These are phyloP conservation scores for Spodoptera litura DNA, from an alignment of 1,140 invertebrate genomes.

Conservation along the genomic window DNA sequence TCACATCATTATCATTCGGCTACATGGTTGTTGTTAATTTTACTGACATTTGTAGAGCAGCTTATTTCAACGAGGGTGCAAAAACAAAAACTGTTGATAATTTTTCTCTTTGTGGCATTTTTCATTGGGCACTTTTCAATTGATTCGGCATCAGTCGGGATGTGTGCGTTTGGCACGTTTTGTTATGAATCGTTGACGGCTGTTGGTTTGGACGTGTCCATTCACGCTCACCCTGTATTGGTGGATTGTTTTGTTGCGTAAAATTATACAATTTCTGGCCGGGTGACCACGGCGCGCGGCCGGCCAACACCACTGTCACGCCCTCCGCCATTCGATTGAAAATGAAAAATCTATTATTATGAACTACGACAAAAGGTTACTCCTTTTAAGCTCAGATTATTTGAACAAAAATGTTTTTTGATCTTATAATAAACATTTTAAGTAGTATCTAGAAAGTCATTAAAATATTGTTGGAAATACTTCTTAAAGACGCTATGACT, in stretches of 20 bases:
- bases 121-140: slow-evolving; percentile 75
- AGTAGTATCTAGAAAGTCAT: neutral
- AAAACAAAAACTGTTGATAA: slow-evolving; percentile 28
- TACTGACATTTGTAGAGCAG: neutral
- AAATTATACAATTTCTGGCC: slow-evolving; percentile 82
- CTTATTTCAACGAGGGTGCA: neutral
- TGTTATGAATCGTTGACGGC: slow-evolving; percentile 74
- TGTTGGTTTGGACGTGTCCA: slow-evolving; percentile 70
- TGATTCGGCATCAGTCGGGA: slow-evolving; percentile 55
- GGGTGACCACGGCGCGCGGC: slow-evolving; percentile 66
- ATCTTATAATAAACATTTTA: neutral
- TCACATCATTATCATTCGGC: neutral
- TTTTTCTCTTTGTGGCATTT: slow-evolving; percentile 69
- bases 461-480: neutral
- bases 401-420: neutral
- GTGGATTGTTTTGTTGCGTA: slow-evolving; percentile 72
- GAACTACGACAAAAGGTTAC: slow-evolving; percentile 27
- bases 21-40: neutral
- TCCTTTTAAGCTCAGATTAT: slow-evolving; percentile 13
- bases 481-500: slow-evolving; percentile 21
- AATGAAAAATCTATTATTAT: slow-evolving; percentile 54
- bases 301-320: slow-evolving; percentile 55
- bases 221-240: slow-evolving; percentile 64
- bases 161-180: slow-evolving; percentile 80
- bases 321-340: slow-evolving; percentile 58